Conservation (phyloP, 2,797 vertebrate species). For the Channa striata region DNA sequence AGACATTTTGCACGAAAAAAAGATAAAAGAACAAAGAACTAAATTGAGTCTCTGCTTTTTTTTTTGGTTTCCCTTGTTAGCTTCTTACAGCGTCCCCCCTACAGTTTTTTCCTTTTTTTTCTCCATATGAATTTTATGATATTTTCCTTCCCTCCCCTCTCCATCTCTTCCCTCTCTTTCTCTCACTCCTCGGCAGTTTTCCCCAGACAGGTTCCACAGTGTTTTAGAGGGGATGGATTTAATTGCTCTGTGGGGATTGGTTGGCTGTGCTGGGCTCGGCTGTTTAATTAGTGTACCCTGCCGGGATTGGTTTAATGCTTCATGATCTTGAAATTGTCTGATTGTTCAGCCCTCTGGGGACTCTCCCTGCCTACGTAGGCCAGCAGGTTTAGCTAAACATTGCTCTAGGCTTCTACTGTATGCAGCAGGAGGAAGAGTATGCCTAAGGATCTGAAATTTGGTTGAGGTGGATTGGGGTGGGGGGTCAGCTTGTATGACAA, state of each 20-base stretch:
- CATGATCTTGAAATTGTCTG: constrained; percentile 99
- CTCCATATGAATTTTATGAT: constrained; percentile 94
- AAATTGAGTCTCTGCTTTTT: constrained; percentile 87
- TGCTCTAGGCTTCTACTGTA: constrained; percentile 84
- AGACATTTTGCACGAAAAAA: constrained; percentile 89
- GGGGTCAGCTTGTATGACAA: constrained; percentile 59
- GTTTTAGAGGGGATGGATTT: constrained; percentile 99
- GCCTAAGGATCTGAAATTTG: constrained; percentile 64
- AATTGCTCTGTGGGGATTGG: constrained; percentile 99
- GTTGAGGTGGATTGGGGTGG: neutral
- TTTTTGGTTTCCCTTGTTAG: constrained; percentile 15
- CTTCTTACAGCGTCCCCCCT: constrained; percentile 17
- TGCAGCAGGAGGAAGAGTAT: constrained; percentile 64
- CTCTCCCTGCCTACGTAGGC: constrained; percentile 85
- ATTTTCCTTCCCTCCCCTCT: constrained; percentile 82
- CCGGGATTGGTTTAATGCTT: constrained; percentile 99
- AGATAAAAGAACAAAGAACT: constrained; percentile 88
- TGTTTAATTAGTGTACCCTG: constrained; percentile 99
- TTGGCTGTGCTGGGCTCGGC: constrained; percentile 99
- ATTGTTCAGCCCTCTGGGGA: constrained; percentile 95
- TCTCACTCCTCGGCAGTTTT: constrained; percentile 83
- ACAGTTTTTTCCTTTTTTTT: constrained; percentile 69
- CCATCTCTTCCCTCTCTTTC: constrained; percentile 68
- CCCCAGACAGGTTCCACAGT: constrained; percentile 96
- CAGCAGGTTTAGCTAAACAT: constrained; percentile 91